Evolutionary conservation across 2,888 invertebrate species (phyloP).

Genomic region (Boloria selene): DNA sequence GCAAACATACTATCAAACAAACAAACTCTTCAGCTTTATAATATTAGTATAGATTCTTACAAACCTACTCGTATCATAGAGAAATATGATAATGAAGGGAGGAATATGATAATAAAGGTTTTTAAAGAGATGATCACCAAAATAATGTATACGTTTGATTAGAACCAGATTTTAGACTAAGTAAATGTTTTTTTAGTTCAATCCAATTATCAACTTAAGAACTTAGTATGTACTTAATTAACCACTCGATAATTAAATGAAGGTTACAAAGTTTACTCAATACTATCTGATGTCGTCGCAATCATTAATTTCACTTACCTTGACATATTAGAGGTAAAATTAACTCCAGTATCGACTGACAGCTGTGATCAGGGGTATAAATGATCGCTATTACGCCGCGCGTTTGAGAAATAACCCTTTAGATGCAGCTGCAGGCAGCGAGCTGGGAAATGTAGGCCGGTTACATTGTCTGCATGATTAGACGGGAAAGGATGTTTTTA

Average conservation of each 20-base stretch:
- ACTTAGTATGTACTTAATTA: neutral
- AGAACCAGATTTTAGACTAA: too few relatives aligned
- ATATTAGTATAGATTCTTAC: too few relatives aligned
- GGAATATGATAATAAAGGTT: too few relatives aligned
- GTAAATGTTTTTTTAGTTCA: too few relatives aligned
- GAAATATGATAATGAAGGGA: too few relatives aligned
- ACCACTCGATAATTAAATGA: neutral
- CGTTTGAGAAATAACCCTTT: constrained; percentile 72
- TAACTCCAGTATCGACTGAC: constrained; percentile 55
- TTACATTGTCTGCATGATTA: constrained; percentile 44
- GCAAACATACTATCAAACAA: too few relatives aligned
- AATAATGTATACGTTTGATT: too few relatives aligned
- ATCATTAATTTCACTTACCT: constrained; percentile 15
- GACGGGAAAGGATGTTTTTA: constrained; percentile 15
- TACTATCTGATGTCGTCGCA: constrained; percentile 5
- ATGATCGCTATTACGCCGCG: constrained; percentile 64
- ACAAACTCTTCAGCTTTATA: too few relatives aligned
- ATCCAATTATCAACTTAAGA: too few relatives aligned
- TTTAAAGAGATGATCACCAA: too few relatives aligned
- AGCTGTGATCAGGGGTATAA: constrained; percentile 64
- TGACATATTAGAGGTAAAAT: constrained; percentile 45
- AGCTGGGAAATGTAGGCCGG: constrained; percentile 50
- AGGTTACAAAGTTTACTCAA: neutral
- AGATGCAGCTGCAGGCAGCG: constrained; percentile 61
- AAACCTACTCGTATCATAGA: too few relatives aligned